Evolutionary conservation across 2,888 invertebrate species (phyloP).

Genomic region (Eurois occulta): DNA sequence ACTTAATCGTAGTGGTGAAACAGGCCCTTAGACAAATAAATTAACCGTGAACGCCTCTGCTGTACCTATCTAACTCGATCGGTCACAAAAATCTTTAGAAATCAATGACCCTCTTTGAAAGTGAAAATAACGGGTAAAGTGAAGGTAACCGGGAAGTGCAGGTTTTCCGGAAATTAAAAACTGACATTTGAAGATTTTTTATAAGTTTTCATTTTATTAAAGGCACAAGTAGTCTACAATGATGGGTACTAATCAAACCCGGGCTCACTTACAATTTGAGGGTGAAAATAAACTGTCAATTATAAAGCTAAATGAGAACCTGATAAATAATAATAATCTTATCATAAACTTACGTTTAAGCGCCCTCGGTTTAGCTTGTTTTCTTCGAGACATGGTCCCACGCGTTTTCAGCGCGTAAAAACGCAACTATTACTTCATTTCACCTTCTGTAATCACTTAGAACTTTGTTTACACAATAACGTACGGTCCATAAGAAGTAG

Average conservation of each 20-base stretch:
- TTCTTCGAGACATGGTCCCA: constrained; percentile 91
- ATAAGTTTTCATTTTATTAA: background rate
- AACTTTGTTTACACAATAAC: constrained; percentile 49
- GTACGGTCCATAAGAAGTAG: constrained; percentile 30
- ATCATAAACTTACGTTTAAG: constrained; percentile 91
- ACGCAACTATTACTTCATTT: constrained; percentile 53
- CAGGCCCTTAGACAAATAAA: background rate
- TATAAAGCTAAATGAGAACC: background rate
- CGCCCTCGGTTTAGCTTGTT: constrained; percentile 93
- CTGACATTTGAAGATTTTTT: background rate
- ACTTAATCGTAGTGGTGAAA: no score
- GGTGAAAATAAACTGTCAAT: background rate
- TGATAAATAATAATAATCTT: background rate
- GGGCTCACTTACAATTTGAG: no score
- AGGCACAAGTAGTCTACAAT: background rate
- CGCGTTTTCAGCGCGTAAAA: constrained; percentile 55
- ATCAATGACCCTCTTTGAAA: background rate
- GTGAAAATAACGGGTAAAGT: background rate
- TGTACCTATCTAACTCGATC: no score
- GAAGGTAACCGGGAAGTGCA: background rate
- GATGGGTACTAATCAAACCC: background rate
- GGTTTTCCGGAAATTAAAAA: background rate
- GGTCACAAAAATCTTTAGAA: background rate
- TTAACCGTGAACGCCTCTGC: background rate
- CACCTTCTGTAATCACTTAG: constrained; percentile 57